These are phyloP conservation scores for Hypsibius dujardini DNA, from an alignment of 1,140 invertebrate genomes.

Conservation along the genomic window DNA sequence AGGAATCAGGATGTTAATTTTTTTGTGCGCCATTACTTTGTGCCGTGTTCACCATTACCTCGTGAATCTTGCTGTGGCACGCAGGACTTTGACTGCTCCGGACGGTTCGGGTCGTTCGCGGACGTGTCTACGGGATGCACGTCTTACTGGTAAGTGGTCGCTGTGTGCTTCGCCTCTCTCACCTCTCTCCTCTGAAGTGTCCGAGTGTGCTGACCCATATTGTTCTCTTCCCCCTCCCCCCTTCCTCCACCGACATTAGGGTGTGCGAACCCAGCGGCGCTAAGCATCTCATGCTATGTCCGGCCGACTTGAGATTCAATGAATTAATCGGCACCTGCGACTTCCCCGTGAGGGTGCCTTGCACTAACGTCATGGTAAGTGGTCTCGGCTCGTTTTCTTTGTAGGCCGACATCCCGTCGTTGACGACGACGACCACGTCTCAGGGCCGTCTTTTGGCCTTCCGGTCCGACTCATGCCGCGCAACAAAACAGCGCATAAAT, in stretches of 20 bases:
- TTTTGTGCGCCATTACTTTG: too few relatives aligned
- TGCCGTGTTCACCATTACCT: too few relatives aligned
- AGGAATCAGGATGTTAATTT: too few relatives aligned
- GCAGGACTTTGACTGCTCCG: conserved; percentile 15
- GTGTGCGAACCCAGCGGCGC: conserved; percentile 9
- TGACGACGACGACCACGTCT: too few relatives aligned
- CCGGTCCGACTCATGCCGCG: too few relatives aligned
- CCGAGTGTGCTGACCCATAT: too few relatives aligned
- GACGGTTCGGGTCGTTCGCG: neutral
- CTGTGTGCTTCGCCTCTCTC: neutral
- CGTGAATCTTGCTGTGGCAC: neutral
- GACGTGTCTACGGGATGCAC: conserved; percentile 10
- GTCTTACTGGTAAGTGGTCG: conserved; percentile 15
- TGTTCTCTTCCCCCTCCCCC: too few relatives aligned
- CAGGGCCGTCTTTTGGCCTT: too few relatives aligned
- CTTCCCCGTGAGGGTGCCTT: neutral
- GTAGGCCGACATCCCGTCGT: too few relatives aligned
- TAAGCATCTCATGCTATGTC: conserved; percentile 7
- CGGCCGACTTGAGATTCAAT: conserved; percentile 13
- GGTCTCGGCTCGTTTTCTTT: too few relatives aligned
- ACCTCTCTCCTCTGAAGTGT: neutral
- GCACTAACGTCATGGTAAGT: neutral
- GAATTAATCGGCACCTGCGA: neutral
- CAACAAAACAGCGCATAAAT: too few relatives aligned
- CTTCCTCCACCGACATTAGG: neutral